phyloP scores from a whole-genome alignment of 2,113 vertebrate species.

The Vulpes vulpes region DNA sequence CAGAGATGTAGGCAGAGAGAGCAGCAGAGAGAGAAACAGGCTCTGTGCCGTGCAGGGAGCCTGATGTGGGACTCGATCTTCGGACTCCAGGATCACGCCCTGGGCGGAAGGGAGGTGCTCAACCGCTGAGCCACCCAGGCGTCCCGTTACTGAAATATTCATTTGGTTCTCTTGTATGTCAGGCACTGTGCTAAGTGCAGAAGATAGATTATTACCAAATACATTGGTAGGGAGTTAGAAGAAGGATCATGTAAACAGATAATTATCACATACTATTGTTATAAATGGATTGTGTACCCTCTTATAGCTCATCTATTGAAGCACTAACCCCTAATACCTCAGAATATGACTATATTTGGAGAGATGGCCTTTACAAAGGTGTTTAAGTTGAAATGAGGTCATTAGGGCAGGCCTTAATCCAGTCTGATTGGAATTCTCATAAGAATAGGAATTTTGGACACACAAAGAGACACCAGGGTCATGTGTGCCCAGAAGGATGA shows the following conservation, averaged over 20 bases:
- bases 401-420: neutral
- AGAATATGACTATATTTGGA: neutral
- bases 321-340: neutral
- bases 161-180: neutral
- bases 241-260: neutral
- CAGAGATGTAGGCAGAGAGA: too few relatives aligned
- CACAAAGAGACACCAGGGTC: neutral
- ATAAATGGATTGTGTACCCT: neutral
- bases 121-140: too few relatives aligned
- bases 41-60: too few relatives aligned
- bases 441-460: neutral
- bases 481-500: neutral
- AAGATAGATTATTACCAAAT: neutral
- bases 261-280: neutral
- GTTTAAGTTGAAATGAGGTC: neutral
- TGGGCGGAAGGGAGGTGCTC: too few relatives aligned
- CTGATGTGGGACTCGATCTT: too few relatives aligned
- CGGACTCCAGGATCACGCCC: too few relatives aligned
- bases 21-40: too few relatives aligned
- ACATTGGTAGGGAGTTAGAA: neutral
- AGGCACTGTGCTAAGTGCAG: neutral
- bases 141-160: neutral
- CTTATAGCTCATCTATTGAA: neutral
- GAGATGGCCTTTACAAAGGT: neutral
- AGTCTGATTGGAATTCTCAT: neutral